Percentiles rank a stretch among this genome's conserved stretches.
Conservation (phyloP, 2,888 invertebrate genomes). For the Hydroisotoma schaefferi region DNA sequence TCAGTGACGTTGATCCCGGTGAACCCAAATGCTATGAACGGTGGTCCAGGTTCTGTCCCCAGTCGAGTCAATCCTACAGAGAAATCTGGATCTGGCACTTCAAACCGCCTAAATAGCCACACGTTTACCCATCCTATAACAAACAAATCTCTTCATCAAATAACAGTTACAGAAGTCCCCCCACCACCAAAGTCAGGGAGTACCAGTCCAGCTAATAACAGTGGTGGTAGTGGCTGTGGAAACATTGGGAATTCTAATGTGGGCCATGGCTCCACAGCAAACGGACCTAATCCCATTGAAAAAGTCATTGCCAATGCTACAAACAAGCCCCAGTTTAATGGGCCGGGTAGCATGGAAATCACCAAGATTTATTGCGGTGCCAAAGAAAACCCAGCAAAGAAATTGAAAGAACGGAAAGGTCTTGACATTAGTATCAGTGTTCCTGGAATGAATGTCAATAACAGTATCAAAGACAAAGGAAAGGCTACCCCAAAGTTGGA, state of each 20-base stretch:
- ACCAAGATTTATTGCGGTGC: conserved; percentile 44
- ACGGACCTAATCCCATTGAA: conserved; percentile 37
- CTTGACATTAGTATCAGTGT: conserved; percentile 48
- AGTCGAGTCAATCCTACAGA: conserved; percentile 22
- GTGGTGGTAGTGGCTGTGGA: conserved; percentile 1
- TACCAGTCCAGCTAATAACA: conserved; percentile 6
- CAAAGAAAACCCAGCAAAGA: conserved; percentile 42
- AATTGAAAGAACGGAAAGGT: conserved; percentile 47
- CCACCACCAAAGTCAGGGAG: conserved; percentile 39
- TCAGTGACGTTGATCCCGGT: conserved; percentile 49
- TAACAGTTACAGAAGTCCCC: conserved; percentile 49
- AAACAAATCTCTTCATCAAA: conserved; percentile 49
- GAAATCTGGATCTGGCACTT: conserved; percentile 35
- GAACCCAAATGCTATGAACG: conserved; percentile 32
- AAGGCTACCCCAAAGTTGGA: conserved; percentile 35
- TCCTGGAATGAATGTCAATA: conserved; percentile 29
- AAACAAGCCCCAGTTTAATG: conserved; percentile 47
- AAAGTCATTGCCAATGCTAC: conserved; percentile 39
- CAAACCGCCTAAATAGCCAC: conserved; percentile 34
- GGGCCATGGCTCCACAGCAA: conserved; percentile 2
- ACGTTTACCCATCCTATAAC: conserved; percentile 49
- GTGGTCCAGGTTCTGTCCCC: not conserved
- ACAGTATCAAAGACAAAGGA: conserved; percentile 10
- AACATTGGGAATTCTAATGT: conserved; percentile 5
- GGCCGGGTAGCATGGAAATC: conserved; percentile 49